Evolutionary conservation across 2,797 vertebrate species (phyloP).

Genomic region (Poeciliopsis turneri): DNA sequence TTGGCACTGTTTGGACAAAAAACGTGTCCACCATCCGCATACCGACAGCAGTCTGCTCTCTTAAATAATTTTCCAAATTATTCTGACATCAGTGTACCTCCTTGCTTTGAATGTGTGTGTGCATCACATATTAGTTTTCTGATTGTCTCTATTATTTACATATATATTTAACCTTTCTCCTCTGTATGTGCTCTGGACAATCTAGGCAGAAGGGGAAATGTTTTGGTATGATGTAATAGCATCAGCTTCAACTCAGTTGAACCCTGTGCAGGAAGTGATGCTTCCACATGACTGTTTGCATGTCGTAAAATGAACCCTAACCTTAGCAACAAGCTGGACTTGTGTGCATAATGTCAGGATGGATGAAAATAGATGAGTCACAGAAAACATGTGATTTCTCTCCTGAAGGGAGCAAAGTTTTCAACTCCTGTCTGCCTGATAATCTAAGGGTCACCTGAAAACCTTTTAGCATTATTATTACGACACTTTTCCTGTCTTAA

Average conservation of each 20-base stretch:
- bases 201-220: background rate
- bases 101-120: background rate
- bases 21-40: background rate
- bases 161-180: background rate
- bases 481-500: background rate
- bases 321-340: background rate
- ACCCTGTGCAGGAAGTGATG: constrained; percentile 20
- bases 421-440: background rate
- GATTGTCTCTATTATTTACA: background rate
- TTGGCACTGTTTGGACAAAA: background rate
- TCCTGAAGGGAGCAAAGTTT: background rate
- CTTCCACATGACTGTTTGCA: constrained; percentile 1
- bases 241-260: constrained; percentile 12
- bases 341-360: background rate
- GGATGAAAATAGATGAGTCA: constrained; percentile 24
- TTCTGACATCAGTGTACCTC: background rate
- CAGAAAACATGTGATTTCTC: background rate
- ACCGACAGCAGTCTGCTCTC: background rate
- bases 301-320: background rate
- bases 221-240: background rate
- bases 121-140: background rate
- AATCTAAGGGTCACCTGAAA: background rate
- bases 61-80: background rate
- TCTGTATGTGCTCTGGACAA: background rate
- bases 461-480: background rate